Percentiles rank a stretch among this genome's conserved stretches.
phyloP scores from a whole-genome alignment of 2,888 invertebrate genomes.

The Dioctria rufipes region DNA sequence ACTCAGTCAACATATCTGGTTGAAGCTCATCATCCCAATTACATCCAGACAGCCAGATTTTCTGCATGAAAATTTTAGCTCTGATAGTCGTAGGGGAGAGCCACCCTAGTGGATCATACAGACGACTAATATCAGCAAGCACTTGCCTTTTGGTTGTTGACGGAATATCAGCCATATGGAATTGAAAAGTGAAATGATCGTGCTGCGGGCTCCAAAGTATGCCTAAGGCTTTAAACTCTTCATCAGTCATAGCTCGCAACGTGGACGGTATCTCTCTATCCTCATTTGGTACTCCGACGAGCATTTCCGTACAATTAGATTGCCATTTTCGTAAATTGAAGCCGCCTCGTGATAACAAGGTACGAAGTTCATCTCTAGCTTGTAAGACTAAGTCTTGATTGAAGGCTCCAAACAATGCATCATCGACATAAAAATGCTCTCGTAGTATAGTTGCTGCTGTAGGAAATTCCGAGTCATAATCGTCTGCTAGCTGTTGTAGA shows the following conservation, averaged over 20 bases:
- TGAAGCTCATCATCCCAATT: constrained; percentile 27
- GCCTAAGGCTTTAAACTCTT: background rate
- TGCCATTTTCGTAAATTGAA: background rate
- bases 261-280: background rate
- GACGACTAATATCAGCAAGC: background rate
- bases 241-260: background rate
- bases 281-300: background rate
- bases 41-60: background rate
- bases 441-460: background rate
- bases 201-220: background rate
- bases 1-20: background rate
- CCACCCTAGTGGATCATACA: too few relatives aligned
- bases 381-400: background rate
- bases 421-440: background rate
- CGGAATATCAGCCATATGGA: background rate
- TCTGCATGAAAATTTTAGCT: too few relatives aligned
- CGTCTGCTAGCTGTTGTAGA: constrained; percentile 57
- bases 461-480: background rate
- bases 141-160: background rate
- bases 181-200: background rate
- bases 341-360: too few relatives aligned
- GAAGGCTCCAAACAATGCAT: background rate
- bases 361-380: too few relatives aligned
- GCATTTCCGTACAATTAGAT: background rate
- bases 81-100: too few relatives aligned